These are phyloP conservation scores for Squalus acanthias DNA, from an alignment of 2,797 vertebrate genomes.

Conservation along the genomic window DNA sequence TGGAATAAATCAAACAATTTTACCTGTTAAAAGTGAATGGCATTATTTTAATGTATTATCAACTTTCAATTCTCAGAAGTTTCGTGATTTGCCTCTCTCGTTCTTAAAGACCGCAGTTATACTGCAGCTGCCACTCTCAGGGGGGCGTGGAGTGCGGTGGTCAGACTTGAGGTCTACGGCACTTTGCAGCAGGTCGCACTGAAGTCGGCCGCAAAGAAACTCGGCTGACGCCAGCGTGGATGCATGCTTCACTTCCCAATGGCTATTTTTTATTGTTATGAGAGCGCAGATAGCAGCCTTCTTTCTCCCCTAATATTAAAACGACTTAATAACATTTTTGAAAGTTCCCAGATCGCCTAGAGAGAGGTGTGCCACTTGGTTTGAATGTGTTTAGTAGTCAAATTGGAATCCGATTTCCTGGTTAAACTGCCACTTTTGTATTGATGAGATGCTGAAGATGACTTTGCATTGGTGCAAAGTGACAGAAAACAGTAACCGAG, in stretches of 20 bases:
- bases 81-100: not conserved
- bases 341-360: not conserved
- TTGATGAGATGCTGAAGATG: not conserved
- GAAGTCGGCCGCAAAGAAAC: not conserved
- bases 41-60: not conserved
- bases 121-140: not conserved
- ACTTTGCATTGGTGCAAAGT: not conserved
- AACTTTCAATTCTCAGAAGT: not conserved
- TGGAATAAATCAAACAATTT: not conserved
- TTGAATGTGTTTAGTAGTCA: not conserved
- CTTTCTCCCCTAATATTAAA: not conserved
- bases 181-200: not conserved
- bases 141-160: not conserved
- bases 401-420: not conserved
- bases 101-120: not conserved
- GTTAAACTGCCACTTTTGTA: not conserved
- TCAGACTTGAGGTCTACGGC: not conserved
- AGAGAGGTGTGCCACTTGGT: too few species aligned
- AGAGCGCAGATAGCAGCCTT: not conserved
- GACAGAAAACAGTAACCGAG: too few species aligned
- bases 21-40: not conserved
- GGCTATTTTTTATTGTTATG: not conserved
- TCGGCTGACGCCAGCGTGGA: too few species aligned
- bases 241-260: not conserved
- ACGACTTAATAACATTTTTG: not conserved